Evolutionary conservation across 2,113 vertebrate genomes (phyloP), one percentile per base, ranked within the genome.

Genomic region (Python bivittatus): DNA sequence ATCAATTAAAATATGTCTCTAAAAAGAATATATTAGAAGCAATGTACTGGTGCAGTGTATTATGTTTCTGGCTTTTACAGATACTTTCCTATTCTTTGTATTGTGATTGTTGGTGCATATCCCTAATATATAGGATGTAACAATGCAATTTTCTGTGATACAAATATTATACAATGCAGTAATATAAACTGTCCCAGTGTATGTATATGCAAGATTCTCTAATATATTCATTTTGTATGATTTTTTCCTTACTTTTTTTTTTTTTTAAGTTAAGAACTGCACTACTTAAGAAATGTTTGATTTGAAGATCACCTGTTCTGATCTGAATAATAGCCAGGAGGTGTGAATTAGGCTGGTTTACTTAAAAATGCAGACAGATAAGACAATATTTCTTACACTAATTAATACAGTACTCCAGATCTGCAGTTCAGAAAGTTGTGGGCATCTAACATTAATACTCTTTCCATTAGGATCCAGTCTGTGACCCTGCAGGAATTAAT

Each of bases 241-340:
- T 68, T 68, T 68, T 15, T 29, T 29, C 64, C 27, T n/a, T 68
- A 68, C 11, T 10, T 11, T 29, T 29, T n/a, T 61, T 29, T 3
- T 64, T 64, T 68, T n/a, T 6, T 6, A 1, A 68, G 29, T 4
- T 68, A 68, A 68, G 64, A 68, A 68, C 48, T 48, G 64, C 12
- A 68, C 29, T 68, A 68, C 1, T 1, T 84, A 91, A 25, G 0
- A 52, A 88, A 0, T 27, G 84, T 48, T 48, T 48, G 44, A 48
- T 48, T 48, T 48, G 44, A 48, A 48, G 44, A 48, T 48, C 5
- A 48, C 56, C 15, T 10, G 61, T 83, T 23, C 42, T 27, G 52
- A 91, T 52, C 53, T 0, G 91, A 84, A 60, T 86, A 0, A 93
- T 33, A 52, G 93, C 57, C 93, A 89, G 90, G 11, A 64, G 53